Conservation (phyloP, 1,140 invertebrate genomes). For the Aphelenchoides besseyi region DNA sequence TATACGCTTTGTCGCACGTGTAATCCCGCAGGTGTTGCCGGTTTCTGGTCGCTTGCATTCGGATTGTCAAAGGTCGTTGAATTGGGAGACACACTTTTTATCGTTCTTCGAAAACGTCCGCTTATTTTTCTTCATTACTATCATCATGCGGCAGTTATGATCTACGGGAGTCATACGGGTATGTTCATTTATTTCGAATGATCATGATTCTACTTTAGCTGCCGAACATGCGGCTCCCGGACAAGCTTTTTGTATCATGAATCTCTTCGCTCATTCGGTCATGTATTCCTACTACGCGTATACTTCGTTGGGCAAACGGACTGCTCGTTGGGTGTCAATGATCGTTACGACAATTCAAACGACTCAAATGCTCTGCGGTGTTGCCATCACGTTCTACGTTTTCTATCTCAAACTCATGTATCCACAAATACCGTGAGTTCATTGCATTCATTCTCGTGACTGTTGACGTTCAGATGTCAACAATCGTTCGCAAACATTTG, state of each 20-base stretch:
- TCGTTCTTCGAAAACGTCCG: constrained; percentile 45
- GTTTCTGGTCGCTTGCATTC: constrained; percentile 42
- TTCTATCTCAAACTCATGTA: constrained; percentile 48
- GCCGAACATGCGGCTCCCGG: constrained; percentile 87
- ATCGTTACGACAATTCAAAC: constrained; percentile 86
- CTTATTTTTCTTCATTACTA: constrained; percentile 51
- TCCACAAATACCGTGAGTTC: constrained; percentile 10
- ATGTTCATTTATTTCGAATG: not conserved
- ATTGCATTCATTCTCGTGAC: not conserved
- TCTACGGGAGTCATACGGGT: constrained; percentile 89
- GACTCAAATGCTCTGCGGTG: constrained; percentile 94
- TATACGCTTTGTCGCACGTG: constrained; percentile 23
- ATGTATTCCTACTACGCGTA: constrained; percentile 77
- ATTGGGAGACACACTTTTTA: constrained; percentile 46
- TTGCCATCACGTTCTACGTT: constrained; percentile 73
- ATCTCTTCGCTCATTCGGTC: constrained; percentile 13
- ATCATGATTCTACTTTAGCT: constrained; percentile 66
- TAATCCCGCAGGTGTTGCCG: constrained; percentile 18
- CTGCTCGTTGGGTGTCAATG: constrained; percentile 80
- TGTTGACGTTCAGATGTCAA: constrained; percentile 68
- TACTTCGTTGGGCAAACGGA: constrained; percentile 78
- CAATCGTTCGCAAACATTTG: constrained; percentile 82
- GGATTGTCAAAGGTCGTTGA: constrained; percentile 45
- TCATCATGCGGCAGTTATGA: constrained; percentile 71
- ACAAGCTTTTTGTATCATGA: constrained; percentile 90